A percentile compares a stretch with the other conserved stretches of the same genome.
These are phyloP conservation scores for Neosalanx taihuensis DNA, from an alignment of 2,797 vertebrate species.

Conservation along the genomic window DNA sequence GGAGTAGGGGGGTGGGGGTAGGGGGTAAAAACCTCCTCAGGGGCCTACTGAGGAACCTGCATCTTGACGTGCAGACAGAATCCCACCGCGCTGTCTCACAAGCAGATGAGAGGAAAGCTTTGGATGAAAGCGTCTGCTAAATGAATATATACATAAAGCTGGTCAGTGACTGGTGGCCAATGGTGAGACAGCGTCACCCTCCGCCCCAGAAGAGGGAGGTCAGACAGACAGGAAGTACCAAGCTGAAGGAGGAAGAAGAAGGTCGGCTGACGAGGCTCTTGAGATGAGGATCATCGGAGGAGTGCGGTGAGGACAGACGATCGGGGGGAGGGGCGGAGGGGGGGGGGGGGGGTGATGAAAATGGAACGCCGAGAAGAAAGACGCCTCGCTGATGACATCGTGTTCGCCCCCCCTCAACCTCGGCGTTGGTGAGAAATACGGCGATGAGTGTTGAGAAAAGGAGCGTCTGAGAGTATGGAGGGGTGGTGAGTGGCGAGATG, in stretches of 20 bases:
- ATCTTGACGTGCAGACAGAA: conserved; percentile 40
- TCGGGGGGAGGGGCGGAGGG: not conserved
- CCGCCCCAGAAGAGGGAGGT: not conserved
- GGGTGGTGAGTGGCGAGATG: too few species aligned
- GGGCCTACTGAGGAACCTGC: conserved; percentile 12
- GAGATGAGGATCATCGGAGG: conserved; percentile 22
- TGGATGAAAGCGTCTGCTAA: too few species aligned
- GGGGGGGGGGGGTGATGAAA: not conserved
- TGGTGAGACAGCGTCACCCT: not conserved
- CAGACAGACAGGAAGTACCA: not conserved
- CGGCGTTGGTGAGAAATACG: not conserved
- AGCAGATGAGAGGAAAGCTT: conserved; percentile 25
- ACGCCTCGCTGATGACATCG: not conserved
- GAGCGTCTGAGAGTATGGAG: not conserved
- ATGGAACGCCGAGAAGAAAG: not conserved
- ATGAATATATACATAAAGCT: not conserved
- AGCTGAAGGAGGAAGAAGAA: not conserved
- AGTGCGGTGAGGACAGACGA: not conserved
- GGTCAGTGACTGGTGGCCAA: conserved; percentile 48
- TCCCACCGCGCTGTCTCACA: conserved; percentile 8
- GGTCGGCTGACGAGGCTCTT: not conserved
- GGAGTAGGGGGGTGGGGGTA: too few species aligned
- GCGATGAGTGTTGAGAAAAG: not conserved
- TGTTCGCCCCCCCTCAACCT: not conserved
- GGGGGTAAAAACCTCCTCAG: not conserved